These are phyloP conservation scores for Akabosia matsudoensis DNA, from an alignment of 1,140 invertebrate genomes.

Conservation along the genomic window DNA sequence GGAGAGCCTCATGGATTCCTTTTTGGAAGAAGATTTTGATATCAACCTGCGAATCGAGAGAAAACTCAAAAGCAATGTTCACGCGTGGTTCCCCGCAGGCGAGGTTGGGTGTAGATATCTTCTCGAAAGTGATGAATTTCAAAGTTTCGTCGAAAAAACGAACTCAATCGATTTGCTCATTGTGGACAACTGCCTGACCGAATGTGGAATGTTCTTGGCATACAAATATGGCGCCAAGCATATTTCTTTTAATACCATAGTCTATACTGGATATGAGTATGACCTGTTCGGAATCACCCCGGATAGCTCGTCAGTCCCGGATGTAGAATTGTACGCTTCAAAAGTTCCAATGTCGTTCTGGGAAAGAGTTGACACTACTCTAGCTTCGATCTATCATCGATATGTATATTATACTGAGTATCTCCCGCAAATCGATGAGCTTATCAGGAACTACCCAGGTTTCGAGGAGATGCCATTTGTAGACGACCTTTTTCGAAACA, in stretches of 20 bases:
- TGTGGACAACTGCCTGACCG: conserved; percentile 47
- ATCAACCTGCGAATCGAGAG: not conserved
- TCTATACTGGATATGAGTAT: not conserved
- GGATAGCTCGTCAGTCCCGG: conserved; percentile 25
- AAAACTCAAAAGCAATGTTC: not conserved
- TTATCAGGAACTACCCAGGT: too few species aligned
- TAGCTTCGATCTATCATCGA: conserved; percentile 41
- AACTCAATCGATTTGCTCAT: conserved; percentile 48
- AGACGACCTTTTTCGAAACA: too few species aligned
- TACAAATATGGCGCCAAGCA: conserved; percentile 26
- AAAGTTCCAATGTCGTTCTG: conserved; percentile 20
- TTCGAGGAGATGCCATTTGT: conserved; percentile 5
- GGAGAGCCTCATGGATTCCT: not conserved
- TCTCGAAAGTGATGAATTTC: not conserved
- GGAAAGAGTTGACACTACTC: conserved; percentile 19
- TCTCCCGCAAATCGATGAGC: too few species aligned
- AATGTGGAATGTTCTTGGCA: conserved; percentile 38
- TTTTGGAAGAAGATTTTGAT: not conserved
- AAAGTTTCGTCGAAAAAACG: conserved; percentile 7
- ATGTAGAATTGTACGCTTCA: not conserved
- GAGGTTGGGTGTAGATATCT: conserved; percentile 2
- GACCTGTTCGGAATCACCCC: conserved; percentile 24
- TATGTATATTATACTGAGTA: conserved; percentile 58
- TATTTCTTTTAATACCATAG: conserved; percentile 23
- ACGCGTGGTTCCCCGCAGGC: not conserved